These are phyloP conservation scores for Bombus superbus DNA, from an alignment of 1,140 invertebrate genomes.

Conservation along the genomic window DNA sequence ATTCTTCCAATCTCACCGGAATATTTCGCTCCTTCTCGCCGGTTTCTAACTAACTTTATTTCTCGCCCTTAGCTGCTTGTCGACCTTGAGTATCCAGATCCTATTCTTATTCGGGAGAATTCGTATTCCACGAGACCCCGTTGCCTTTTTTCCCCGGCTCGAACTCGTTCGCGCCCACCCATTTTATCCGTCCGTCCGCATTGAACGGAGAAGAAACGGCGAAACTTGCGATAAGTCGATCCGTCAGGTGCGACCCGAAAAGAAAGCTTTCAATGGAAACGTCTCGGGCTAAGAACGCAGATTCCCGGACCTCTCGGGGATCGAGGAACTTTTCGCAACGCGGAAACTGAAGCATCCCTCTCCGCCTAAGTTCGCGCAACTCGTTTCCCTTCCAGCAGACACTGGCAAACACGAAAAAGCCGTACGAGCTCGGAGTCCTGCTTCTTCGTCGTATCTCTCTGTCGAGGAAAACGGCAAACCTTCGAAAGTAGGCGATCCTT, in stretches of 20 bases:
- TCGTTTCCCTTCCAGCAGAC: conserved; percentile 43
- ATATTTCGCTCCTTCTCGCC: conserved; percentile 46
- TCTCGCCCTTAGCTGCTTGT: conserved; percentile 27
- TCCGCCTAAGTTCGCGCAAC: conserved; percentile 41
- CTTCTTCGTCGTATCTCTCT: not conserved
- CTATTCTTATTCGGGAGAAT: conserved; percentile 65
- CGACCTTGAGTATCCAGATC: conserved; percentile 55
- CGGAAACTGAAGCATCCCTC: conserved; percentile 27
- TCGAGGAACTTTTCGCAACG: conserved; percentile 58
- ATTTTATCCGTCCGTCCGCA: not conserved
- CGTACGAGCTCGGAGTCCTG: not conserved
- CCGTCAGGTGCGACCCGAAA: conserved; percentile 67
- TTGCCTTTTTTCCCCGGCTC: conserved; percentile 7
- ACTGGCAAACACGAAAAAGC: conserved; percentile 25
- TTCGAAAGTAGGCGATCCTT: conserved; percentile 29
- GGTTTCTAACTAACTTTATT: conserved; percentile 68
- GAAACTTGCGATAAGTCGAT: conserved; percentile 70
- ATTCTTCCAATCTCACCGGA: conserved; percentile 51
- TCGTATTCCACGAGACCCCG: conserved; percentile 59
- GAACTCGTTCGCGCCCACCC: conserved; percentile 50
- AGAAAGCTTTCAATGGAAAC: conserved; percentile 71
- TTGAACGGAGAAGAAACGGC: conserved; percentile 17
- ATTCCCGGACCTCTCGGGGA: conserved; percentile 63
- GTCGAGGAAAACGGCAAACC: not conserved
- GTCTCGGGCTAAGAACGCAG: conserved; percentile 61